Base-by-base conservation (phyloP, 2,888 invertebrate species). In the Aphodius sticticus region DNA sequence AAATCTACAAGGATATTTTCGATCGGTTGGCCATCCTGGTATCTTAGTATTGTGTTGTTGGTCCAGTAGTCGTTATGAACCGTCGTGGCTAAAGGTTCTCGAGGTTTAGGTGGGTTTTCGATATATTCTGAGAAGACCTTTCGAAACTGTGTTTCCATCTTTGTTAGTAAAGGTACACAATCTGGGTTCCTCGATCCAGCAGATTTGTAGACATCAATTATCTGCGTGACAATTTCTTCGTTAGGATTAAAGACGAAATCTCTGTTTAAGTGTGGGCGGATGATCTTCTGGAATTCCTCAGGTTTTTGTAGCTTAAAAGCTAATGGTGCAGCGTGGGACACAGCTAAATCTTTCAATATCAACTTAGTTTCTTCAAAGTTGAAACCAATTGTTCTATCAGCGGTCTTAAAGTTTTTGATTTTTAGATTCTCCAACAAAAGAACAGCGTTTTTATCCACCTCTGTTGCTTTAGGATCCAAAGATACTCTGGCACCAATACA, bases 1-100 rank as follows among this genome's bases (percentile, higher is more conserved):
- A 92, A 93, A 83, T 93, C 93, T 0, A 93, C 87, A 78, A 93
- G 87, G 84, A 91, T 91, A 0, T 91, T 82, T n/a, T 76, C 70
- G 12, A 78, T 74, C 0, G 82, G 80, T 78, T 81, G 82, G 6
- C 83, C 84, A 69, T 84, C 81, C 79, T 81, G 77, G 75, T 89
- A 89, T 83, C 89, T 89, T 15, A 92, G 86, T 89, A 93, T 90
- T 6, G 92, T 87, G 82, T 93, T 93, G 84, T 92, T 92, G 14
- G 91, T 90, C 93, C 92, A 93, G 76, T 91, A 87, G 84, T 93
- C 93, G 3, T 88, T 87, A 81, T 93, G 93, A 0, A 89, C 87
- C 14, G 92, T 88, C 0, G 92, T 90, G 0, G 89, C 89, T 87
- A 91, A 93, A 0, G 90, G 90, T 72, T 90, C 91, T 1, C 4